A percentile compares a stretch with the other conserved stretches of the same genome.
Evolutionary conservation across 2,888 invertebrate genomes (phyloP).

Genomic region (Rapana venosa): DNA sequence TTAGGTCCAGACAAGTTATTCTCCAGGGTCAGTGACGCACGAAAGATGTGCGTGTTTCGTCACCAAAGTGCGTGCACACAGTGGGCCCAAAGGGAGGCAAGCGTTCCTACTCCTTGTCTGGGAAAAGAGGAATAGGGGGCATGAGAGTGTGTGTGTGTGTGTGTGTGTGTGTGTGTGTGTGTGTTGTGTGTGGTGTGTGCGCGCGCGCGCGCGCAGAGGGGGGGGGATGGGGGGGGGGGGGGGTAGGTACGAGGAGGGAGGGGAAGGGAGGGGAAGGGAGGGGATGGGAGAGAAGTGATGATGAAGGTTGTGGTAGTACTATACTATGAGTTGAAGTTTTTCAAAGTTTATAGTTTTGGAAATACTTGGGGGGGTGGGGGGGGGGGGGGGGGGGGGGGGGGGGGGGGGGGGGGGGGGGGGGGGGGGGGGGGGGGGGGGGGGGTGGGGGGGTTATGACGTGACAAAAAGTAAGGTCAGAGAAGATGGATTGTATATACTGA

Average conservation of each 20-base stretch:
- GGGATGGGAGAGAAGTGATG: background rate
- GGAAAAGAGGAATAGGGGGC: background rate
- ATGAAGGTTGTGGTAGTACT: too few species aligned
- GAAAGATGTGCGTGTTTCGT: conserved; percentile 24
- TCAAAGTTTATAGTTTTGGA: too few species aligned
- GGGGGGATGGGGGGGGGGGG: background rate
- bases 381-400: background rate
- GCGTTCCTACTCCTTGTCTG: background rate
- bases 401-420: background rate
- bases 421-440: too few species aligned
- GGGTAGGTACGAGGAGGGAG: background rate
- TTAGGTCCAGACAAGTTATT: background rate
- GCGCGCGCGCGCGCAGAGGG: too few species aligned
- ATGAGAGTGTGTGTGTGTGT: too few species aligned
- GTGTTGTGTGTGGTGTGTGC: too few species aligned
- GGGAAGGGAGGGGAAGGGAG: background rate
- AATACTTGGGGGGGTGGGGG: background rate
- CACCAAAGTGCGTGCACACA: conserved; percentile 15
- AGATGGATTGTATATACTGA: too few species aligned
- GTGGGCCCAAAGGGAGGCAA: background rate
- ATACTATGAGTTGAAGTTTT: too few species aligned
- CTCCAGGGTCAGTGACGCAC: conserved; percentile 11
- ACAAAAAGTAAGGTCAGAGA: too few species aligned
- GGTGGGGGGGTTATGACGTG: background rate
- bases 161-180: too few species aligned